These are phyloP conservation scores for Cosmopolites sordidus DNA, from an alignment of 2,888 invertebrate species.

Conservation along the genomic window DNA sequence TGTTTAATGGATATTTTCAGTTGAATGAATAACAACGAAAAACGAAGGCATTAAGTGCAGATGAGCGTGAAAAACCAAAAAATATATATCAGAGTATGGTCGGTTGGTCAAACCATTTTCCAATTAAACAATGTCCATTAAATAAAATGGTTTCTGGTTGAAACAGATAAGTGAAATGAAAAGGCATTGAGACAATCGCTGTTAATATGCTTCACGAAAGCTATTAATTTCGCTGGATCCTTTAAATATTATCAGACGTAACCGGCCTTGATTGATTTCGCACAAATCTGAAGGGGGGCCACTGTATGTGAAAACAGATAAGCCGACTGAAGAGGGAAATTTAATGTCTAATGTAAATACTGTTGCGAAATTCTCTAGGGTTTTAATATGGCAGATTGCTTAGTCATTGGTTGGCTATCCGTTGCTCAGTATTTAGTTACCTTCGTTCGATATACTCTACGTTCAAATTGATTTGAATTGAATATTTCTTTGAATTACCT, in stretches of 20 bases:
- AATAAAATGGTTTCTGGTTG: constrained; percentile 2
- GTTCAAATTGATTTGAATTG: too few relatives aligned
- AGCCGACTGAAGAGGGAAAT: constrained; percentile 35
- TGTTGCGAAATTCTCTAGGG: constrained; percentile 41
- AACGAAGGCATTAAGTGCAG: not conserved
- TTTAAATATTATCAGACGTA: constrained; percentile 31
- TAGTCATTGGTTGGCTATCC: constrained; percentile 31
- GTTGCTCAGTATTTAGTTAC: constrained; percentile 6
- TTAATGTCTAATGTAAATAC: constrained; percentile 43
- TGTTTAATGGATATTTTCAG: too few relatives aligned
- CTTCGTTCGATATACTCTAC: not conserved
- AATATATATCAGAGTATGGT: not conserved
- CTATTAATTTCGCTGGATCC: constrained; percentile 21
- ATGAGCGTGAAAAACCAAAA: not conserved
- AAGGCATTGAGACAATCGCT: constrained; percentile 17
- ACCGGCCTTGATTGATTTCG: constrained; percentile 34
- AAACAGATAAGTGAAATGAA: constrained; percentile 16
- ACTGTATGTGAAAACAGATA: constrained; percentile 41
- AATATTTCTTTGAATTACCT: too few relatives aligned
- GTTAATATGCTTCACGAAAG: constrained; percentile 6
- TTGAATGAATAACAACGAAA: too few relatives aligned
- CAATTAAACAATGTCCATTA: not conserved
- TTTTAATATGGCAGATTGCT: constrained; percentile 39
- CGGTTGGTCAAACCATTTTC: not conserved
- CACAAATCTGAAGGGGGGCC: constrained; percentile 34